Evolutionary conservation across 2,113 vertebrate species (phyloP).

Genomic region (Cyphomyrus discorhynchus): DNA sequence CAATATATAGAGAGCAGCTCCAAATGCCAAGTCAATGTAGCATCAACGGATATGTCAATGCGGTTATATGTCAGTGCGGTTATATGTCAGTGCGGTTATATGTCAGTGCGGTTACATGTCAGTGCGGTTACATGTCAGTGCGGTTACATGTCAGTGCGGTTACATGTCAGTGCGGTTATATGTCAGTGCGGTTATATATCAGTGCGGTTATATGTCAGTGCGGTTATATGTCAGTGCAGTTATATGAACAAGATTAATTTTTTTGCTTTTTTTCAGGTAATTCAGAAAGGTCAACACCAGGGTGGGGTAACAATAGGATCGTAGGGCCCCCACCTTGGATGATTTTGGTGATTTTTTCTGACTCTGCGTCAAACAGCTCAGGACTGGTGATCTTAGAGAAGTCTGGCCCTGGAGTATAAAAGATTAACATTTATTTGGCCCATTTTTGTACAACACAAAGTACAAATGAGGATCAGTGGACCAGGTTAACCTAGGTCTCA

Average conservation of each 20-base stretch:
- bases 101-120: no score
- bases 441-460: neutral
- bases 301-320: no score
- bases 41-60: no score
- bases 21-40: no score
- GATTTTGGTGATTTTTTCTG: conserved; percentile 55
- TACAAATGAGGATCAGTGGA: neutral
- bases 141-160: no score
- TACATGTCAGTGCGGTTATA: neutral
- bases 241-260: neutral
- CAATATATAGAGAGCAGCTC: no score
- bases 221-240: neutral
- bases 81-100: no score
- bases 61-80: no score
- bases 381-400: conserved; percentile 56
- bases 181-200: neutral
- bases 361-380: conserved; percentile 46
- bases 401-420: conserved; percentile 49
- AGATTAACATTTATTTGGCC: neutral
- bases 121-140: no score
- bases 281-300: neutral
- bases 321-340: conserved; percentile 52
- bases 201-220: neutral
- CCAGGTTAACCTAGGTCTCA: neutral
- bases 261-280: neutral